Evolutionary conservation across 2,797 vertebrate species (phyloP), one percentile per base, ranked within the genome.

Genomic region (Sebastiscus tertius): DNA sequence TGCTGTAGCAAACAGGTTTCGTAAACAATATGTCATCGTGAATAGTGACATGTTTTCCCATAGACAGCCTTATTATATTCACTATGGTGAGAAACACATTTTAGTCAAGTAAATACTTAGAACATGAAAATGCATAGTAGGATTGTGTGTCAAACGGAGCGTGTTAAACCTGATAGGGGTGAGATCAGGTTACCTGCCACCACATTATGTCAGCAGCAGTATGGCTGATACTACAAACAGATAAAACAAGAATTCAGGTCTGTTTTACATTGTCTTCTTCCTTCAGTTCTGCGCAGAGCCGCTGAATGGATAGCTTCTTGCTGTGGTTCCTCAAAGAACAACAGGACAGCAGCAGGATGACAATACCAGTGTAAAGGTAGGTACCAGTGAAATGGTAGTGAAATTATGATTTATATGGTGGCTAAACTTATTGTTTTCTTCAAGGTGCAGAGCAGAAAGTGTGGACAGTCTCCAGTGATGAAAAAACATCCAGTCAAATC

Each of bases 231-330:
- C 27, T 46, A 39, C 36, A 52, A 24, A 79, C 42, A 71, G 34
- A 66, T 84, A 18, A 77, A 77, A 65, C 2, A 62, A n/a, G 8
- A 3, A 63, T 18, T n/a, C 6, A 5, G 26, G 11, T 80, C 5
- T 78, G 14, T 72, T 66, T 77, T 12, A 58, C 4, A 4, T 29
- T 72, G 8, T 76, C 22, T 76, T 67, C 49, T 64, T 39, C 34
- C 16, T 70, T 56, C 56, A 96, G 94, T 54, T 0, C 42, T 95
- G 76, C 42, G 60, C 29, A 76, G 77, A 67, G 49, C 80, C 4
- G 82, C 69, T 20, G 79, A 72, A 27, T 91, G 91, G 91, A 68
- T 95, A 66, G 24, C 29, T 27, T 84, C 84, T 4, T 95, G 92
- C 58, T 93, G 88, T 74, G 49, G 88, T 39, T 72, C 39, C 31